These are phyloP conservation scores for Solenopsis fugax DNA, from an alignment of 1,140 invertebrate species.

Conservation along the genomic window DNA sequence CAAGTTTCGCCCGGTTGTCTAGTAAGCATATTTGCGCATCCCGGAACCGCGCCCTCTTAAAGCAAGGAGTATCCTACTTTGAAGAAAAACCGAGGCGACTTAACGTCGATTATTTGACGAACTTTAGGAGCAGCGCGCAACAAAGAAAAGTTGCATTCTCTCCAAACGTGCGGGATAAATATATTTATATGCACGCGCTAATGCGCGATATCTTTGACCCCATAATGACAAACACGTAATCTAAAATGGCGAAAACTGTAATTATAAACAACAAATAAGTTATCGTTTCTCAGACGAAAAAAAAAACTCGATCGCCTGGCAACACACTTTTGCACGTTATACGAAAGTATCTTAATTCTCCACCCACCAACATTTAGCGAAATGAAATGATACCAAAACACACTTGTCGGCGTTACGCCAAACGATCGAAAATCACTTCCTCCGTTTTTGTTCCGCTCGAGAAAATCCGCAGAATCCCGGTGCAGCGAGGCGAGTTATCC, in stretches of 20 bases:
- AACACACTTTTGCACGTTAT: neutral
- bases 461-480: slow-evolving; percentile 46
- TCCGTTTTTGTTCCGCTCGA: slow-evolving; percentile 50
- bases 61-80: slow-evolving; percentile 13
- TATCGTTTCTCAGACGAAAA: neutral
- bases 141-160: neutral
- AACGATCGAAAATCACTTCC: slow-evolving; percentile 53
- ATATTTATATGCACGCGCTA: neutral
- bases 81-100: neutral
- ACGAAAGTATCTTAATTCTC: neutral
- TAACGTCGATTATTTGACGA: slow-evolving; percentile 44
- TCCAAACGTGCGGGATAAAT: neutral
- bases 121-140: slow-evolving; percentile 1
- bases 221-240: neutral
- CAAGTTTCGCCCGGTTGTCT: slow-evolving; percentile 22
- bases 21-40: slow-evolving; percentile 48
- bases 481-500: slow-evolving; percentile 47
- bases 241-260: neutral
- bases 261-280: neutral
- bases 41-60: neutral
- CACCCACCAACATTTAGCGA: neutral
- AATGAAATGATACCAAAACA: slow-evolving; percentile 11
- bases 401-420: neutral
- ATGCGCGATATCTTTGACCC: neutral
- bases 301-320: neutral